phyloP scores from a whole-genome alignment of 2,797 vertebrate genomes.

The Lutjanus argentimaculatus region DNA sequence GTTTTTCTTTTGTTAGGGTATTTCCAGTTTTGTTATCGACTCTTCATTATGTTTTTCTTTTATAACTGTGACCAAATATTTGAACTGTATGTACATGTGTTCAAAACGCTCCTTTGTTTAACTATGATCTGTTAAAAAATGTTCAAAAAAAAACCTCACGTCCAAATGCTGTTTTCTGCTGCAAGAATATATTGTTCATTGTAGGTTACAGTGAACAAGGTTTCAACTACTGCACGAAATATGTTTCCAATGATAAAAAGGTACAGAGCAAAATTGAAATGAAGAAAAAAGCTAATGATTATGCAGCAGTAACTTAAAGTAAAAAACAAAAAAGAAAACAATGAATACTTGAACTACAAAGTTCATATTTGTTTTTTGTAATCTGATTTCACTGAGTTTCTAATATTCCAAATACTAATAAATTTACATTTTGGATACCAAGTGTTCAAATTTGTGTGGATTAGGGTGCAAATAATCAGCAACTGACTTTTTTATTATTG shows the following conservation, averaged over 20 bases:
- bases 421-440: neutral
- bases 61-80: too few relatives aligned
- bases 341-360: neutral
- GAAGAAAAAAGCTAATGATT: neutral
- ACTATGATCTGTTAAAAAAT: too few relatives aligned
- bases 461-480: neutral
- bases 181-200: neutral
- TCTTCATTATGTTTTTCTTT: too few relatives aligned
- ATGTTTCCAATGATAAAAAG: neutral
- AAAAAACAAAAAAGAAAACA: neutral
- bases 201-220: too few relatives aligned
- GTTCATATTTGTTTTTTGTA: neutral
- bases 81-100: too few relatives aligned
- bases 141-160: too few relatives aligned
- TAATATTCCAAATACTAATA: too few relatives aligned
- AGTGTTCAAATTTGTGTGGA: neutral
- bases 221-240: neutral
- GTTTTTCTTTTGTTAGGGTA: too few relatives aligned
- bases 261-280: neutral
- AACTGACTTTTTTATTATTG: too few relatives aligned
- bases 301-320: neutral
- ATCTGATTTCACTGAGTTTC: neutral
- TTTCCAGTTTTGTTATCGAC: too few relatives aligned
- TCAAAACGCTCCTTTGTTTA: too few relatives aligned
- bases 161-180: neutral